Evolutionary conservation across 2,113 vertebrate species (phyloP).

Genomic region (Ophiodon elongatus): DNA sequence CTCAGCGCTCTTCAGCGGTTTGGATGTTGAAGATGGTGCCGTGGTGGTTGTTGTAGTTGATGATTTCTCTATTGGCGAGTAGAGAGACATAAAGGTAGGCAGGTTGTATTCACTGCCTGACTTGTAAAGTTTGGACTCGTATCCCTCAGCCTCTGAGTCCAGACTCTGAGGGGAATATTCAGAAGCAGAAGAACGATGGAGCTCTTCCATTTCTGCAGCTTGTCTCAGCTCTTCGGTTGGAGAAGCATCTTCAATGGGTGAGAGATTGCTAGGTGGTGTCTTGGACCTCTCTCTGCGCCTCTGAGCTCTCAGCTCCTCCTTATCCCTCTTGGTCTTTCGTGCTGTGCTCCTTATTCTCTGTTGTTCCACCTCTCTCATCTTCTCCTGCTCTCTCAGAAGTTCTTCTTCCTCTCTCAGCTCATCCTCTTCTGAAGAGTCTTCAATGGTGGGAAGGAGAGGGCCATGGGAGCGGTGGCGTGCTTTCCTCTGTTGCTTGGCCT

Average conservation of each 20-base stretch:
- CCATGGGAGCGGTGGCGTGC: slow-evolving; percentile 96
- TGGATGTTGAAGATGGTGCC: slow-evolving; percentile 84
- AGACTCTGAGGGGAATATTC: slow-evolving; percentile 96
- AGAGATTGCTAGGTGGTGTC: slow-evolving; percentile 97
- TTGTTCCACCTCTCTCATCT: slow-evolving; percentile 98
- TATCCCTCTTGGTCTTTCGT: slow-evolving; percentile 95
- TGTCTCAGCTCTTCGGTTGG: slow-evolving; percentile 97
- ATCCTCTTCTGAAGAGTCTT: slow-evolving; percentile 98
- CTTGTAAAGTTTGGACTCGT: slow-evolving; percentile 94
- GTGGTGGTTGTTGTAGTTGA: slow-evolving; percentile 78
- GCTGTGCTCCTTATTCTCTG: slow-evolving; percentile 96
- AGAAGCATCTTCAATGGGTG: slow-evolving; percentile 97
- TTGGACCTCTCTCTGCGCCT: slow-evolving; percentile 96
- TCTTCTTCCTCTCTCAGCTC: slow-evolving; percentile 98
- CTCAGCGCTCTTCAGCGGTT: slow-evolving; percentile 95
- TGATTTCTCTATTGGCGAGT: slow-evolving; percentile 93
- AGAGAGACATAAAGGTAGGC: slow-evolving; percentile 97
- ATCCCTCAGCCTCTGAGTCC: slow-evolving; percentile 95
- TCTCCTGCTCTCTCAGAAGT: slow-evolving; percentile 96
- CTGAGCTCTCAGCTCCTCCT: slow-evolving; percentile 97
- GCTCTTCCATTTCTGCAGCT: slow-evolving; percentile 98
- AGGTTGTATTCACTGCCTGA: slow-evolving; percentile 97
- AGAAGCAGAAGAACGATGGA: slow-evolving; percentile 97
- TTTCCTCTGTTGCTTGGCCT: slow-evolving; percentile 98
- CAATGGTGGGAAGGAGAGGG: slow-evolving; percentile 96